phyloP scores from a whole-genome alignment of 2,888 invertebrate species.

The Plemyria rubiginata region DNA sequence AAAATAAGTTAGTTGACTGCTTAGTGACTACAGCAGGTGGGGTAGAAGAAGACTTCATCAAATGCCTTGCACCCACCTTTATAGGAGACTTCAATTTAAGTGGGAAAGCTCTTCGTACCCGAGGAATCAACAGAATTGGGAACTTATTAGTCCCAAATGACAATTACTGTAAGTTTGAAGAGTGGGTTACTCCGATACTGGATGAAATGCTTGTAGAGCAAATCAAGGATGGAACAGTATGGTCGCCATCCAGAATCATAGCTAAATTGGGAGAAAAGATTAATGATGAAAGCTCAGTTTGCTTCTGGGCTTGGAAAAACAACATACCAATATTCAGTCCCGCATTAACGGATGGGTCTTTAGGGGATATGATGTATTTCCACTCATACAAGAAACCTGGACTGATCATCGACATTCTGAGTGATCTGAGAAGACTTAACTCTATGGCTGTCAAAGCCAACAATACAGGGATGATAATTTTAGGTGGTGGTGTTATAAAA shows the following conservation, averaged over 20 bases:
- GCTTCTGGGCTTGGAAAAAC: slow-evolving; percentile 98
- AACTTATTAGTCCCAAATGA: slow-evolving; percentile 99
- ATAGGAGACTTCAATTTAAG: slow-evolving; percentile 95
- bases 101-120: slow-evolving; percentile 91
- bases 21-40: slow-evolving; percentile 99
- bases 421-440: slow-evolving; percentile 95
- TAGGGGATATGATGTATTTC: slow-evolving; percentile 99
- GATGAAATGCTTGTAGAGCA: slow-evolving; percentile 96
- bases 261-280: slow-evolving; percentile 95
- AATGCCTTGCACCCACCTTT: slow-evolving; percentile 97
- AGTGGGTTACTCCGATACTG: slow-evolving; percentile 97
- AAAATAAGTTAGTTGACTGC: slow-evolving; percentile 93
- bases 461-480: slow-evolving; percentile 97
- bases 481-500: slow-evolving; percentile 98
- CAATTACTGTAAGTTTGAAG: slow-evolving; percentile 98
- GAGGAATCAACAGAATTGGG: slow-evolving; percentile 94
- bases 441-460: slow-evolving; percentile 96
- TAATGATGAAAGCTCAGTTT: slow-evolving; percentile 95
- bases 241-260: slow-evolving; percentile 91
- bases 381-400: slow-evolving; percentile 98
- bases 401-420: slow-evolving; percentile 95
- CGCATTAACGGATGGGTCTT: slow-evolving; percentile 98
- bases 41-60: slow-evolving; percentile 99
- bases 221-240: slow-evolving; percentile 87
- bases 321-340: slow-evolving; percentile 99